Percentiles rank a stretch among this genome's conserved stretches.
Evolutionary conservation across 2,797 vertebrate genomes (phyloP).

Genomic region (Xenentodon cancila): DNA sequence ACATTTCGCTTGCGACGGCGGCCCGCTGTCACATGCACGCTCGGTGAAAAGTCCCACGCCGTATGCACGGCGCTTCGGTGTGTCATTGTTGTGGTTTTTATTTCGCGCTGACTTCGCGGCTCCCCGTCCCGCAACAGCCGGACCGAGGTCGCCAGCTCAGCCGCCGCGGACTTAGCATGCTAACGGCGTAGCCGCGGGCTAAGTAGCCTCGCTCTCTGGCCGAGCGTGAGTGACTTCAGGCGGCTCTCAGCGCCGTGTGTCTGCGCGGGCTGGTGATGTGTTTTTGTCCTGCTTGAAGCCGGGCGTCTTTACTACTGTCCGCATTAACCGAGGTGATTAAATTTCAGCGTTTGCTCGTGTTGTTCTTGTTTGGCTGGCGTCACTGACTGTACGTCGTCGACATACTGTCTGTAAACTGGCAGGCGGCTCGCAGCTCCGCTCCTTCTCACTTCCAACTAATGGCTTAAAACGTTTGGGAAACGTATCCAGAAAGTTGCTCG

Average conservation of each 20-base stretch:
- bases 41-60: neutral
- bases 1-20: neutral
- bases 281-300: slow-evolving; percentile 26
- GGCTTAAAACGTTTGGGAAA: slow-evolving; percentile 9
- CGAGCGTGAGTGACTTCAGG: slow-evolving; percentile 42
- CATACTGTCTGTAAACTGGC: slow-evolving; percentile 18
- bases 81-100: slow-evolving; percentile 54
- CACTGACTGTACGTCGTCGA: slow-evolving; percentile 15
- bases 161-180: slow-evolving; percentile 71
- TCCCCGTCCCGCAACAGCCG: slow-evolving; percentile 64
- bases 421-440: slow-evolving; percentile 4
- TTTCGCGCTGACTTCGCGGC: slow-evolving; percentile 74
- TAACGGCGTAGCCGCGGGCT: slow-evolving; percentile 68
- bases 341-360: slow-evolving; percentile 18
- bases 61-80: slow-evolving; percentile 58
- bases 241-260: slow-evolving; percentile 49
- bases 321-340: slow-evolving; percentile 24
- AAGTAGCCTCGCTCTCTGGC: slow-evolving; percentile 38
- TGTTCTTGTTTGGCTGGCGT: slow-evolving; percentile 25
- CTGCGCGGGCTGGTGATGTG: slow-evolving; percentile 25
- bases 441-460: neutral
- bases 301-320: neutral
- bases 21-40: neutral
- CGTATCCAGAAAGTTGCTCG: slow-evolving; percentile 25
- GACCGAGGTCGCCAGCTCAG: slow-evolving; percentile 72